Evolutionary conservation across 2,797 vertebrate genomes (phyloP), one percentile per base, ranked within the genome.

Genomic region (Notoglanidium macrostoma): DNA sequence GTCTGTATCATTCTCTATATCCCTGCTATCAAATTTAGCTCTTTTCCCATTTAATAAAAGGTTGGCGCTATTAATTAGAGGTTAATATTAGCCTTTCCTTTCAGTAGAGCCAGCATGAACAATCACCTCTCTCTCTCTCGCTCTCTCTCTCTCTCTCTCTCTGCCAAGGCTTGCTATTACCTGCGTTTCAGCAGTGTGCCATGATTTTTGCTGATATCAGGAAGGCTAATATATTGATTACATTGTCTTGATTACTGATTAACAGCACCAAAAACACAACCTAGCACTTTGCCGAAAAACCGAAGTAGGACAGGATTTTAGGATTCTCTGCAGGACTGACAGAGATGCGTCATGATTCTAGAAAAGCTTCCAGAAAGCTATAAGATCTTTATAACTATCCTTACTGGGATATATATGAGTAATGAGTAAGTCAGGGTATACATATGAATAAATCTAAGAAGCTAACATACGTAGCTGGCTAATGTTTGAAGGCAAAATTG

Each of bases 41-140:
- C 87, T 83, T 87, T 68, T 55, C 55, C 63, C 73, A 84, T 87
- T 87, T 87, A 89, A 89, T 90, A 89, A 86, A 83, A 88, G 79
- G 63, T 87, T 88, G 55, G 73, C 65, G 80, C 84, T 85, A 89
- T 90, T 90, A 90, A 90, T 90, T 88, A 88, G 85, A 85, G 87
- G 88, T 89, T 89, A 88, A 90, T 90, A 90, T 90, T 90, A 90
- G 87, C 80, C 67, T 57, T 88, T 59, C 73, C 83, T 80, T 87
- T 40, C 40, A 85, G 83, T 59, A 21, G 72, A 83, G 78, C 78
- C 65, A 15, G 74, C 80, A 87, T 89, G 90, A 90, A 85, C 76
- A 77, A 87, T 88, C 77, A 11, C 29, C 82, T 44, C 32, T 0
- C n/a, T 51, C 59, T 68, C 11, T 44, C 32, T 14, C 49, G 54